phyloP scores from a whole-genome alignment of 2,797 vertebrate genomes.

The Oreonectes daqikongensis region DNA sequence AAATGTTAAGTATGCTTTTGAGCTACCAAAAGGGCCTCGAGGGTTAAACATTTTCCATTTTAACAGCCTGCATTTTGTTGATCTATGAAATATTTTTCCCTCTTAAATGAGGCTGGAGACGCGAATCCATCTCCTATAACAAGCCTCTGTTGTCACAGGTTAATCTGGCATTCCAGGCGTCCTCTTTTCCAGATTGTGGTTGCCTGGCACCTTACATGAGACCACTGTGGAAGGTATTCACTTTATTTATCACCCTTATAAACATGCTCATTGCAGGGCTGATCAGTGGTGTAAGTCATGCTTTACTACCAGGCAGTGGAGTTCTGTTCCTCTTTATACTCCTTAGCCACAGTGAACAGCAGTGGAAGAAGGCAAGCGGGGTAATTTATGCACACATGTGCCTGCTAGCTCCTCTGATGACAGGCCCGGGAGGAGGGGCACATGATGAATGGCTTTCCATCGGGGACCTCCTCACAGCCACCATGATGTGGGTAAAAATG shows the following conservation, averaged over 20 bases:
- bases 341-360: slow-evolving; percentile 65
- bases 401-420: slow-evolving; percentile 80
- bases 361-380: slow-evolving; percentile 54
- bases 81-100: slow-evolving; percentile 21
- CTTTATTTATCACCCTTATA: slow-evolving; percentile 53
- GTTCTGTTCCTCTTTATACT: slow-evolving; percentile 71
- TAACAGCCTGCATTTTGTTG: not conserved
- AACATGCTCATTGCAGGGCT: slow-evolving; percentile 49
- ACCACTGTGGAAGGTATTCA: slow-evolving; percentile 44
- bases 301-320: slow-evolving; percentile 56
- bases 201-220: slow-evolving; percentile 22
- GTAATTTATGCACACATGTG: slow-evolving; percentile 84
- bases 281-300: slow-evolving; percentile 56
- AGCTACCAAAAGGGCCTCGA: not conserved
- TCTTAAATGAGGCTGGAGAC: not conserved
- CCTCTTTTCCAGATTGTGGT: slow-evolving; percentile 39
- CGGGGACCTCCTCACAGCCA: slow-evolving; percentile 80
- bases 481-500: slow-evolving; percentile 84
- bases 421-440: slow-evolving; percentile 80
- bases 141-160: slow-evolving; percentile 25
- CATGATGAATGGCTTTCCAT: slow-evolving; percentile 85
- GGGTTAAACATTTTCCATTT: slow-evolving; percentile 6
- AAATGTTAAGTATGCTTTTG: not conserved
- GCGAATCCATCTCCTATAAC: slow-evolving; percentile 10
- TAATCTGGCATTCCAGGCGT: slow-evolving; percentile 20